Evolutionary conservation across 1,140 invertebrate species (phyloP), one percentile per base, ranked within the genome.

Genomic region (Drosophila kanapiae): DNA sequence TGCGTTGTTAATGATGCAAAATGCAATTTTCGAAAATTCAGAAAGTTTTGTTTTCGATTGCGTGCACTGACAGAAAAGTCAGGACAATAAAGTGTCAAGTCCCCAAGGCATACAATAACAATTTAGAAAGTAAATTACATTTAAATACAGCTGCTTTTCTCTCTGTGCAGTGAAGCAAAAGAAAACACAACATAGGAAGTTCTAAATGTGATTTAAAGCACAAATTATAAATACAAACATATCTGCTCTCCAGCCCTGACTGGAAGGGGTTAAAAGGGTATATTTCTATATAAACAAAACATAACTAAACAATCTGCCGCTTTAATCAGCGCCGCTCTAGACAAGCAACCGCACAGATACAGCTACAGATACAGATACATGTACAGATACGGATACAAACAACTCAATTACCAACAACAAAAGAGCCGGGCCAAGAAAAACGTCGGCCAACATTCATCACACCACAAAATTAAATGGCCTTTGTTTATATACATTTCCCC

Each of bases 1-100:
- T 90, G 85, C 75, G 78, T 90, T 90, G 85, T 90, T 90, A 90
- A 90, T 90, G 85, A 90, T 90, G 85, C 85, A 90, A 85, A 87
- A 85, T 85, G 85, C 81, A 90, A 90, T 87, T 87, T 87, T 87
- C 63, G 76, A 80, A 87, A 87, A 82, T 82, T 81, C 78, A 75
- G 48, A 81, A 75, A 85, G 82, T 82, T 86, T 81, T 75, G 69
- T 67, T 75, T 82, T 86, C 72, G 82, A 84, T 84, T 82, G 16
- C 14, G 18, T 69, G 67, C 76, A 62, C 49, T 51, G 11, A 9
- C 11, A 23, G 49, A 56, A 77, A 77, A 68, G 51, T 48, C 10
- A 33, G 35, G 13, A 33, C 9, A 51, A 16, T 16, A 6, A 8
- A 18, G n/a, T 13, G 31, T 0, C 6, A 7, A 4, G 2, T 14